Evolutionary conservation across 2,888 invertebrate genomes (phyloP), one percentile per base, ranked within the genome.

Genomic region (Megaustenia siamemsis): DNA sequence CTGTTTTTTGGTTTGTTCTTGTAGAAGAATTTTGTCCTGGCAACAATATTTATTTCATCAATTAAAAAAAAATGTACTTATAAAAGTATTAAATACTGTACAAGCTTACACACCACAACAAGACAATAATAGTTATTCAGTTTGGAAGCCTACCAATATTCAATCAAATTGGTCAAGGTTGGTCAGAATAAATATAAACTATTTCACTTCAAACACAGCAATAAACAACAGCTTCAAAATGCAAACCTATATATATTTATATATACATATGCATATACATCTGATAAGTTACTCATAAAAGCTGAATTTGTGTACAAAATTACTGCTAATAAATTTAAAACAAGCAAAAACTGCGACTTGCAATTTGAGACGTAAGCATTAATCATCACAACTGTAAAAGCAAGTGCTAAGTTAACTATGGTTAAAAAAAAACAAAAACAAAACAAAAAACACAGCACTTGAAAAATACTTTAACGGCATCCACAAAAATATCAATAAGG

Each of bases 111-210:
- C 5, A 38, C 8, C 24, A 43, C n/a, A 0, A 71, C 6, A 2
- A 24, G n/a, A 40, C n/a, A 40, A 43, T 43, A n/a, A n/a, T 45
- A 43, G 10, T 40, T 8, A 32, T 63, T 32, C 63, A 63, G 32
- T 32, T 63, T 32, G 63, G 63, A 63, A 63, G 12, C 28, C 63
- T 63, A 32, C 32, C 1, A 63, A 28, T 63, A 21, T 63, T 63
- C 6, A 43, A 28, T 43, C 43, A 24, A 43, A n/a, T 71, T 71
- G 71, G 71, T 71, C 71, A n/a, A 5, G n/a, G 45, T 71, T 71
- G 71, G 71, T 71, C 71, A 71, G 24, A 71, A 43, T 71, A 28
- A 43, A 71, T n/a, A 45, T n/a, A 71, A 45, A 40, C 38, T 40
- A 10, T 40, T 40, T 69, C 69, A 71, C 40, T 40, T 71, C 40